Evolutionary conservation across 2,113 vertebrate species (phyloP).

Genomic region (Synchiropus splendidus): DNA sequence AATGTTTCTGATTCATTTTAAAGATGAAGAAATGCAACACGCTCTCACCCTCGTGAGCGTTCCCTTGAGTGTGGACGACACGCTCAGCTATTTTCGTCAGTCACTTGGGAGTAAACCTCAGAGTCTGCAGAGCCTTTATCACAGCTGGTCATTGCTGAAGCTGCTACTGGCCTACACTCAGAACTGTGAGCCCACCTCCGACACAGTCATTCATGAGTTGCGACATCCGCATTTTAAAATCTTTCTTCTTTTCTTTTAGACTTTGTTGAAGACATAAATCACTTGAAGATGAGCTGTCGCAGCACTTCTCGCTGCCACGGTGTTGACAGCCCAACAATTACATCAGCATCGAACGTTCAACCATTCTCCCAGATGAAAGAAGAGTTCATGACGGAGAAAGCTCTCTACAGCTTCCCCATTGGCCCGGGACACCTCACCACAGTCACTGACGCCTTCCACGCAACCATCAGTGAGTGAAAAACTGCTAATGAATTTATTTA

Average conservation of each 20-base stretch:
- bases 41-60: slow-evolving; percentile 69
- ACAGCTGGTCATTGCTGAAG: slow-evolving; percentile 76
- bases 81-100: slow-evolving; percentile 76
- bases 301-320: slow-evolving; percentile 41
- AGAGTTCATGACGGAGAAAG: slow-evolving; percentile 59
- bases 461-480: slow-evolving; percentile 82
- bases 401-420: slow-evolving; percentile 70
- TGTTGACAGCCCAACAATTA: slow-evolving; percentile 55
- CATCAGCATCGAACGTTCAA: slow-evolving; percentile 41
- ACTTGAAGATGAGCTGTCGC: too few relatives aligned
- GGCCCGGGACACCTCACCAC: slow-evolving; percentile 61
- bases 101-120: slow-evolving; percentile 66
- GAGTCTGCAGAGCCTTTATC: slow-evolving; percentile 69
- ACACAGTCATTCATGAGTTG: slow-evolving; percentile 1
- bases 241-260: too few relatives aligned
- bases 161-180: slow-evolving; percentile 78
- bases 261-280: too few relatives aligned
- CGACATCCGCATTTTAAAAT: too few relatives aligned
- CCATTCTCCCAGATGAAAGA: slow-evolving; percentile 72
- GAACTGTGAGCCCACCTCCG: slow-evolving; percentile 59
- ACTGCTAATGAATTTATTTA: too few relatives aligned
- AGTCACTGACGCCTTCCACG: slow-evolving; percentile 73
- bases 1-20: slow-evolving; percentile 7
- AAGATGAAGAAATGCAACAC: slow-evolving; percentile 50
- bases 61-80: slow-evolving; percentile 79